Conservation (phyloP, 2,888 invertebrate genomes). For the Lasioglossum zephyrum region DNA sequence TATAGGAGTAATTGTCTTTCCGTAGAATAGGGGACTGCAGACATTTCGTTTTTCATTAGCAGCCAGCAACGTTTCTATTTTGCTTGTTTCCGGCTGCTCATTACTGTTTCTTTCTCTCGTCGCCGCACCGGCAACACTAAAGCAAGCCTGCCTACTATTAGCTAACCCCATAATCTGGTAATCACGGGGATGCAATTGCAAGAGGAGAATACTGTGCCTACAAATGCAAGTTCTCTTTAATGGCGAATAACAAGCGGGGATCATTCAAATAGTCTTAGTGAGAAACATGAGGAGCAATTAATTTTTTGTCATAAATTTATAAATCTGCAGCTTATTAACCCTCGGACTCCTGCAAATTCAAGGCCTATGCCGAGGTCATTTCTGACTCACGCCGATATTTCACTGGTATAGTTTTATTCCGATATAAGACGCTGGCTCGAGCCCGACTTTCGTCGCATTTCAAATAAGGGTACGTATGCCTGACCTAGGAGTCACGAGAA, state of each 20-base stretch:
- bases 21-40: background rate
- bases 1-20: background rate
- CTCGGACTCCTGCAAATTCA: no score
- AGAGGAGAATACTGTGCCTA: background rate
- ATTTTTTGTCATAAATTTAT: no score
- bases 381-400: no score
- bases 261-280: no score
- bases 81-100: background rate
- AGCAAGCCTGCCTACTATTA: background rate
- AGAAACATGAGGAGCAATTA: no score
- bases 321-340: no score
- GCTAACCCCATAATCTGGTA: background rate
- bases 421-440: no score
- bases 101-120: background rate
- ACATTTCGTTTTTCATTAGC: constrained; percentile 1
- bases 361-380: no score
- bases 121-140: background rate
- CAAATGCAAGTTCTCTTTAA: background rate
- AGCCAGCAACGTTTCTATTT: background rate
- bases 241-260: background rate
- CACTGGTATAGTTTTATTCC: no score
- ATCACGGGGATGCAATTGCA: background rate
- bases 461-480: no score
- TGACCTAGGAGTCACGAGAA: no score
- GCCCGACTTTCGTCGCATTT: no score